Evolutionary conservation across 2,797 vertebrate genomes (phyloP), one percentile per base, ranked within the genome.

Genomic region (Bradypodion ventrale): DNA sequence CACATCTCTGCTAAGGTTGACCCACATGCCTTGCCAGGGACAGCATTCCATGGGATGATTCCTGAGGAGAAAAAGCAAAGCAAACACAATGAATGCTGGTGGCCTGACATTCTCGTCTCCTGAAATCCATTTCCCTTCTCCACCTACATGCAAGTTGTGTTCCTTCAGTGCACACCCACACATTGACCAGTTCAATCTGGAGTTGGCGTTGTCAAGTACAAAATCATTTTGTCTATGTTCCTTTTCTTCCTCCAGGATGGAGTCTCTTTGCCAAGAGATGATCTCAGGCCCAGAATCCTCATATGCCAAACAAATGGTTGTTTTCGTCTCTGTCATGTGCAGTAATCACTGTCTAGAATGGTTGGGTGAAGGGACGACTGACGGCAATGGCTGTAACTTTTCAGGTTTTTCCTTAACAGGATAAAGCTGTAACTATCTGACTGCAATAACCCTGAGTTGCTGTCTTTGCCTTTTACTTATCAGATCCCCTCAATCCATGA

Each of bases 11-110:
- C 96, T 89, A 99, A 95, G 75, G 95, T 95, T 0, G 96, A 94
- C 88, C 98, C 98, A 46, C 98, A 99, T 80, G 97, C 98, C 92
- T 96, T 98, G 72, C 98, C 98, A 59, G 98, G 98, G 75, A 96
- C 96, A 78, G 98, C 98, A 5, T 96, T 98, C 98, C 98, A 99
- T 2, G 98, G 98, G 92, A 99, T 98, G 82, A 99, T 98, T 91
- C 98, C 98, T 99, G 95, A 42, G 93, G 89, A 42, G 78, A 73
- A 1, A 78, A 91, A 87, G 42, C 87, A 92, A 76, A 85, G 80
- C 87, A 80, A 90, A 89, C 83, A 81, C 25, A 52, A 65, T 75
- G 63, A 1, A 81, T 89, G 80, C 88, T 75, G 90, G 81, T 70
- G 4, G 56, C 56, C n/a, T 65, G 19, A 59, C 2, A 60, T 78